phyloP scores from a whole-genome alignment of 2,888 invertebrate species.

The Saturnia japonica region DNA sequence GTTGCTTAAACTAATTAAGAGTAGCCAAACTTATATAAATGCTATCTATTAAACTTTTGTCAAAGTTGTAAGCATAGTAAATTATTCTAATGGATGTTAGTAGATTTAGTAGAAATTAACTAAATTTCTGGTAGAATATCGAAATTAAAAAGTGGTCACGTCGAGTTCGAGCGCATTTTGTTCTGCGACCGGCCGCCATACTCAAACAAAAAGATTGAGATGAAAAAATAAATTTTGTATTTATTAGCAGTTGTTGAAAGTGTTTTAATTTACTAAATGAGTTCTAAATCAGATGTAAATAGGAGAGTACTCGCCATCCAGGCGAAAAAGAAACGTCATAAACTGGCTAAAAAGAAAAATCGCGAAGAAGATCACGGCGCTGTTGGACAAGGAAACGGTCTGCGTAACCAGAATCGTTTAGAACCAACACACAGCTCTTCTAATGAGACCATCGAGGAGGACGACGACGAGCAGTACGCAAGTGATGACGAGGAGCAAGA shows the following conservation, averaged over 20 bases:
- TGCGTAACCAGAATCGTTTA: constrained; percentile 83
- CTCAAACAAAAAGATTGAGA: constrained; percentile 86
- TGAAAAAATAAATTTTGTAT: constrained; percentile 83
- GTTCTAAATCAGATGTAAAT: constrained; percentile 95
- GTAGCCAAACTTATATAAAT: no score
- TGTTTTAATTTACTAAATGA: constrained; percentile 85
- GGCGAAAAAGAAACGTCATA: constrained; percentile 95
- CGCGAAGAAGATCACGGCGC: constrained; percentile 85
- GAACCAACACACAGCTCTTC: constrained; percentile 91
- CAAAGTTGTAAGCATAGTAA: no score
- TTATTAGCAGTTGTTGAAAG: constrained; percentile 75
- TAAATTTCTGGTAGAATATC: no score
- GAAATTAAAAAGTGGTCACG: no score
- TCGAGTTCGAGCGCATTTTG: constrained; percentile 80
- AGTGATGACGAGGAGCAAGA: constrained; percentile 99
- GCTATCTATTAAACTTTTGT: no score
- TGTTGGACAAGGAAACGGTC: constrained; percentile 82
- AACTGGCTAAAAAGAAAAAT: constrained; percentile 92
- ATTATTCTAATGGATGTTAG: no score
- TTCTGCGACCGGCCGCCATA: constrained; percentile 85
- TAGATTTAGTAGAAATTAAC: no score
- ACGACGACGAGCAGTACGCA: constrained; percentile 86
- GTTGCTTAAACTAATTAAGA: no score
- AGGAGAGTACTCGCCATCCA: constrained; percentile 95
- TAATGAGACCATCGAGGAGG: constrained; percentile 89